Base-by-base conservation (phyloP, 2,797 vertebrate species). In the Acestrorhynchus altus region DNA sequence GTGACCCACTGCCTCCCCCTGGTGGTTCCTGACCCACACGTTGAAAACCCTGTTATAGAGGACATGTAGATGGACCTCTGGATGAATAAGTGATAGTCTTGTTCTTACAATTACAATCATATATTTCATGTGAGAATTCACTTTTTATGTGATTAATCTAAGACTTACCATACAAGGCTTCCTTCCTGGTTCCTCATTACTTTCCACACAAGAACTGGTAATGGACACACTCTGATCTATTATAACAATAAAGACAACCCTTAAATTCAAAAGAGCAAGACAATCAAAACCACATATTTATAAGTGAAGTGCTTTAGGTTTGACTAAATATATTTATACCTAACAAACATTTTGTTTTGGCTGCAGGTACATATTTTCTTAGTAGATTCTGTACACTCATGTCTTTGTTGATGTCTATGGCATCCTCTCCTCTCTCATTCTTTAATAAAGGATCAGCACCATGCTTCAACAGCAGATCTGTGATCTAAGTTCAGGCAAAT, bases 401-500 rank as follows among this genome's bases (percentile, higher is more conserved):
- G n/a, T 85, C 81, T 35, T 70, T 20, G n/a, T 26, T 65, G 39
- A 82, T 28, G 31, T 86, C 82, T 59, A 83, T 18, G 15, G 86
- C 77, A 42, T 74, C 64, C 46, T 57, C 31, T 57, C 83, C 85
- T 1, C 52, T 40, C 1, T 74, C 76, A 73, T 72, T 69, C 56
- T 79, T 83, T 57, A 69, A 46, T 9, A 81, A 46, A 16, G 83
- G 83, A 77, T 87, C 61, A 59, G 85, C 86, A 28, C 85, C 85
- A 68, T 78, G 70, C 24, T 78, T 78, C 65, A 88, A 49, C 56
- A 87, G 81, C 52, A 87, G 67, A 49, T 79, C 49, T 56, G 67
- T 69, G 24, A 83, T 74, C 87, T 88, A 78, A 22, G 79, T 47
- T 12, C n/a, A 73, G 7, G 12, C 18, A 63, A 63, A 39, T 56